These are phyloP conservation scores for Pseudomyrmex concolor DNA, from an alignment of 1,140 invertebrate genomes.

Conservation along the genomic window DNA sequence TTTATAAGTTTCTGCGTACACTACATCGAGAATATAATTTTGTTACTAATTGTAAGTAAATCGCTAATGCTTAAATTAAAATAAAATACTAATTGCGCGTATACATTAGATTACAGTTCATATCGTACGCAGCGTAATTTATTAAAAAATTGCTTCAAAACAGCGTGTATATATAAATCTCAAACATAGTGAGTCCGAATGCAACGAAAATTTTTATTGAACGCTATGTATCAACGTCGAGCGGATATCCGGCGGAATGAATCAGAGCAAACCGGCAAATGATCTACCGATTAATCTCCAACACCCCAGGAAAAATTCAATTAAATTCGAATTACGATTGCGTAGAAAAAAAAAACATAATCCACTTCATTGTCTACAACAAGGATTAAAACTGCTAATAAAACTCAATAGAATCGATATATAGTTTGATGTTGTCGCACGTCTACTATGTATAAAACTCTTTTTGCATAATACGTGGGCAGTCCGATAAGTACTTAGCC, in stretches of 20 bases:
- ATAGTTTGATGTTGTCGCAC: too few relatives aligned
- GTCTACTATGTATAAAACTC: too few relatives aligned
- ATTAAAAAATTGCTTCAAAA: conserved; percentile 25
- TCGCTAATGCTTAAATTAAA: conserved; percentile 9
- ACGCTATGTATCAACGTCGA: conserved; percentile 53
- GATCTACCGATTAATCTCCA: conserved; percentile 65
- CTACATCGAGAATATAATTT: too few relatives aligned
- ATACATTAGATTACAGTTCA: not conserved
- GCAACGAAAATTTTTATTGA: conserved; percentile 51
- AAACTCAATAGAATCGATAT: conserved; percentile 32
- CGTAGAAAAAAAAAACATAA: conserved; percentile 26
- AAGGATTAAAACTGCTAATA: conserved; percentile 45
- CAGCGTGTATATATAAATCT: conserved; percentile 25
- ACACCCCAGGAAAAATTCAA: conserved; percentile 59
- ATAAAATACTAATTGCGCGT: not conserved
- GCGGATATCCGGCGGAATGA: conserved; percentile 57
- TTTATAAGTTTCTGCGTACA: too few relatives aligned
- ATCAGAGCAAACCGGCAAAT: conserved; percentile 57
- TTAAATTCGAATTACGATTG: conserved; percentile 63
- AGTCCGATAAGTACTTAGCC: too few relatives aligned
- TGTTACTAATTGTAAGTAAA: not conserved
- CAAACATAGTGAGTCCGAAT: conserved; percentile 4
- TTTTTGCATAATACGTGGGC: too few relatives aligned
- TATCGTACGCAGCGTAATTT: not conserved
- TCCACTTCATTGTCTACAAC: conserved; percentile 41